Conservation (phyloP, 2,888 invertebrate species). For the Chloroclystis v-ata region DNA sequence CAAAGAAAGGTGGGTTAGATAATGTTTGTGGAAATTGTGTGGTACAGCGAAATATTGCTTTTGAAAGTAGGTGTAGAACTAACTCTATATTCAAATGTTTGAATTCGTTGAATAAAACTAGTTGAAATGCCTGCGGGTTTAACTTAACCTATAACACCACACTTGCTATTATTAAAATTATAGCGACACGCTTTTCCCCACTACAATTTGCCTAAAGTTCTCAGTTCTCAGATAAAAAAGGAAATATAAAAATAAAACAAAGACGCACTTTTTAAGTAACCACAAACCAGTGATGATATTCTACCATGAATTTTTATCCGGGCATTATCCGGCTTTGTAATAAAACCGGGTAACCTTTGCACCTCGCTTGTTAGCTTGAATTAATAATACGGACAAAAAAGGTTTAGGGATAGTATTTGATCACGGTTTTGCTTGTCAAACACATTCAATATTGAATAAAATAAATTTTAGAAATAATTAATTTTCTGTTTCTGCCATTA, state of each 20-base stretch:
- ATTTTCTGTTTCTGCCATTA: too few relatives aligned
- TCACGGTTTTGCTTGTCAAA: not conserved
- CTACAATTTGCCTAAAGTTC: too few relatives aligned
- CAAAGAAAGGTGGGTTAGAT: conserved; percentile 33
- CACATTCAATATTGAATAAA: too few relatives aligned
- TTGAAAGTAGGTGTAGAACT: too few relatives aligned
- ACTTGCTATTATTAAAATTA: too few relatives aligned
- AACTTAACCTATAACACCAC: too few relatives aligned
- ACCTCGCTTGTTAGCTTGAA: conserved; percentile 43
- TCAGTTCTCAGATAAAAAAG: conserved; percentile 12
- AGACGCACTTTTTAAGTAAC: conserved; percentile 17
- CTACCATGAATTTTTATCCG: conserved; percentile 31
- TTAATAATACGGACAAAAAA: conserved; percentile 42
- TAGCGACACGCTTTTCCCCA: too few relatives aligned
- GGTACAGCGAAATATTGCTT: conserved; percentile 1
- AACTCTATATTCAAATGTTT: too few relatives aligned
- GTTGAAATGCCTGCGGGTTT: too few relatives aligned
- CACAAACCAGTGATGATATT: conserved; percentile 27
- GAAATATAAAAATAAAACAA: conserved; percentile 24
- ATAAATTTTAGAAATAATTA: too few relatives aligned
- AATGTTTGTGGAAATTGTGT: conserved; percentile 5
- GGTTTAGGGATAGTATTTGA: not conserved
- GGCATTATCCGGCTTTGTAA: conserved; percentile 19
- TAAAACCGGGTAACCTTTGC: conserved; percentile 31
- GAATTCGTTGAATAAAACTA: too few relatives aligned